These are phyloP conservation scores for Drosophila burlai DNA, from an alignment of 1,140 invertebrate genomes.

Conservation along the genomic window DNA sequence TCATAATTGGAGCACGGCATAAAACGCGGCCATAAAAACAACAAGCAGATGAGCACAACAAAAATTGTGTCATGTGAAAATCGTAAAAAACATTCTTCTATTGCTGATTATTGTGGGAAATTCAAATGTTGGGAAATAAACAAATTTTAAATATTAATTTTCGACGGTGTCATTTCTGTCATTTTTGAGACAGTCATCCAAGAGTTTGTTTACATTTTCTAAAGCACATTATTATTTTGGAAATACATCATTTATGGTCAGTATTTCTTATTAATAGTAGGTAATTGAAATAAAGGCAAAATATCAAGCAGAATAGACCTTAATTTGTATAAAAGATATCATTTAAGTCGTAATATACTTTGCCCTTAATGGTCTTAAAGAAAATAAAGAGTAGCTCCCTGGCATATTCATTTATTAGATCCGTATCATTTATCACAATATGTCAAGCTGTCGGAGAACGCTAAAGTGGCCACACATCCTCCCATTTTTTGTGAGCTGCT, in stretches of 20 bases:
- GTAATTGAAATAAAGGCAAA: too few species aligned
- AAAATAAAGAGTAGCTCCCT: not conserved
- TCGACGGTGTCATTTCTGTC: too few species aligned
- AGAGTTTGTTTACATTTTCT: not conserved
- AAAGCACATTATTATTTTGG: not conserved
- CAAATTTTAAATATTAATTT: constrained; percentile 13
- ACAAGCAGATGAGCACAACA: constrained; percentile 2
- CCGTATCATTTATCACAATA: constrained; percentile 53
- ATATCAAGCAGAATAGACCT: not conserved
- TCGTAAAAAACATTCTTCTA: constrained; percentile 29
- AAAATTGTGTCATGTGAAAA: constrained; percentile 13
- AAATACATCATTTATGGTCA: too few species aligned
- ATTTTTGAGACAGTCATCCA: not conserved
- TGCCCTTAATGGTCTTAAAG: not conserved
- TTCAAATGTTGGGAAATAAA: not conserved
- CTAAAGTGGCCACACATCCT: not conserved
- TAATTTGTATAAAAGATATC: not conserved
- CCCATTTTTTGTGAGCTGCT: not conserved
- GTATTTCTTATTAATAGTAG: not conserved
- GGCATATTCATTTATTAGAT: constrained; percentile 28
- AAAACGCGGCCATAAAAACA: constrained; percentile 23
- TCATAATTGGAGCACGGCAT: constrained; percentile 40
- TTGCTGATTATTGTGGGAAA: constrained; percentile 7
- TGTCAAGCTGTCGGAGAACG: constrained; percentile 44
- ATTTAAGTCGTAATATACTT: not conserved